Evolutionary conservation across 35 echinoderm and acorn worm genomes (phyloP), one percentile per base, ranked within the genome.

Genomic region (Lytechinus pictus): DNA sequence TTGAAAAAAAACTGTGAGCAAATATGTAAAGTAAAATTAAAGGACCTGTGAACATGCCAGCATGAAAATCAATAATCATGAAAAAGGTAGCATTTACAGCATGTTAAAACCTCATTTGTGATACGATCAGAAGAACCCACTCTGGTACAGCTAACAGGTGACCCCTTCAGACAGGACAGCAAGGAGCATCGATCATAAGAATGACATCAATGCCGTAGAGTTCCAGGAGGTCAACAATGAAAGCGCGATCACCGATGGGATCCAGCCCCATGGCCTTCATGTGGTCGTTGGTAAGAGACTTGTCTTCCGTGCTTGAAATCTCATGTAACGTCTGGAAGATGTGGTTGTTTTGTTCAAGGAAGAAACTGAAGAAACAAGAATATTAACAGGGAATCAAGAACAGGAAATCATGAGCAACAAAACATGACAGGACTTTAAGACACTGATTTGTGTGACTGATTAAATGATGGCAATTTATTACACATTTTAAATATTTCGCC

Each of bases 191-290:
- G n/a, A 98, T 96, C 97, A 99, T 99, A 19, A 99, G 94, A 52
- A 99, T 97, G 33, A 99, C 97, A 91, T 99, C 98, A 86, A 99
- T 99, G 90, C 98, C 98, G 57, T 99, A 97, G 29, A 99, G 95
- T 89, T 99, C 98, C 55, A 99, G 86, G 27, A 99, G 96, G 95
- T 99, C 98, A 95, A 99, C 98, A 21, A 99, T 96, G 89, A 99
- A 99, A 87, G 98, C 97, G 24, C 98, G 87, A 94, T 99, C 98
- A 54, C 95, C 97, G n/a, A 97, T 87, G 10, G 98, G 98, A 89
- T 99, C 98, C 95, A 99, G 94, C 2, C 98, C 98, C 98, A 99
- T 99, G 58, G 96, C 95, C 91, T 96, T 99, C 98, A 99, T 96
- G 96, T 99, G 98, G 93, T 99, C 97, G 93, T 97, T 97, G 72